A percentile compares a stretch with the other conserved stretches of the same genome.
These are phyloP conservation scores for Zaprionus lachaisei DNA, from an alignment of 1,140 invertebrate species.

Conservation along the genomic window DNA sequence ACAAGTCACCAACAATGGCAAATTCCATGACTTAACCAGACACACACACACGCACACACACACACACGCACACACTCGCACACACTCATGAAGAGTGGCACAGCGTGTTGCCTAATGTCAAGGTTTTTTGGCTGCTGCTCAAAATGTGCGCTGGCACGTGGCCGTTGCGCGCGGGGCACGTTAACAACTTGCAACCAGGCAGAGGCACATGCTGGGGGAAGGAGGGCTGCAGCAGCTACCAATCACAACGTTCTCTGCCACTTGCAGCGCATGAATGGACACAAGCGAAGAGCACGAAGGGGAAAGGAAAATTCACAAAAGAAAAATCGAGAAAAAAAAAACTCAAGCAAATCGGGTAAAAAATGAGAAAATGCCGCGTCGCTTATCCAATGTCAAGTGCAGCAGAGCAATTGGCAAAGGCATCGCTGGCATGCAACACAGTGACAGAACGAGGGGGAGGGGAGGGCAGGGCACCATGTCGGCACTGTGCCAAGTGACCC, in stretches of 20 bases:
- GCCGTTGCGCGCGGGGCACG: constrained; percentile 43
- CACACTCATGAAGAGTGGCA: constrained; percentile 1
- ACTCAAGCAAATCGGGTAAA: background rate
- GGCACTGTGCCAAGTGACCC: constrained; percentile 44
- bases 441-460: too few relatives aligned
- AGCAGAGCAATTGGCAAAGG: constrained; percentile 36
- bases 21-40: constrained; percentile 12
- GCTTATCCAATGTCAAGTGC: constrained; percentile 74
- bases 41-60: constrained; percentile 7
- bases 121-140: constrained; percentile 71
- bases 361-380: constrained; percentile 58
- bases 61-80: constrained; percentile 7
- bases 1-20: background rate
- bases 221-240: background rate
- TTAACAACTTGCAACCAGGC: constrained; percentile 30
- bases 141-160: constrained; percentile 55
- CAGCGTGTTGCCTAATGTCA: constrained; percentile 62
- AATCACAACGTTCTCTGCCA: constrained; percentile 28
- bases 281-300: background rate
- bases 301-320: background rate
- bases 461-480: constrained; percentile 14
- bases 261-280: constrained; percentile 61
- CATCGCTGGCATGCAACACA: background rate
- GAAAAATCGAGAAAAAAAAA: background rate
- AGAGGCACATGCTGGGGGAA: background rate